A percentile compares a stretch with the other conserved stretches of the same genome.
phyloP scores from a whole-genome alignment of 2,113 vertebrate species.

The Urocitellus parryii region DNA sequence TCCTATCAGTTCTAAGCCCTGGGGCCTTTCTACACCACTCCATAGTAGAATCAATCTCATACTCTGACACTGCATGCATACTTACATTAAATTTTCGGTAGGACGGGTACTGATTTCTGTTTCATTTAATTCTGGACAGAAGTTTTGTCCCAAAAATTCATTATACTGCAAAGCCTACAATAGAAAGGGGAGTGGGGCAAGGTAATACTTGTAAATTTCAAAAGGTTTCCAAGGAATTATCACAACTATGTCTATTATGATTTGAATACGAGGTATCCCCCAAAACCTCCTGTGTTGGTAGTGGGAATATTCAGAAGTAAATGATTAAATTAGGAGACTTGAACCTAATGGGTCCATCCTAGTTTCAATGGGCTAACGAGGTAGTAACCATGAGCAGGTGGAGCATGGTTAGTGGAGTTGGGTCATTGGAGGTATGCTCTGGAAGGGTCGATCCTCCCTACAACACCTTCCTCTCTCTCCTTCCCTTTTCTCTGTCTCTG shows the following conservation, averaged over 20 bases:
- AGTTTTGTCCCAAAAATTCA: slow-evolving; percentile 88
- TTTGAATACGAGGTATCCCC: no score
- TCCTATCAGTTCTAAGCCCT: not conserved
- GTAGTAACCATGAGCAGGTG: no score
- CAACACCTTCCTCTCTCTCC: no score
- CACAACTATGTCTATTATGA: not conserved
- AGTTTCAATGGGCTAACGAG: no score
- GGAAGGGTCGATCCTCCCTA: no score
- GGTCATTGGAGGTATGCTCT: no score
- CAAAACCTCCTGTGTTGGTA: no score
- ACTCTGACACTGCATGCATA: not conserved
- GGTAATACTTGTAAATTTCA: not conserved
- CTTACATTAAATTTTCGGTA: slow-evolving; percentile 47
- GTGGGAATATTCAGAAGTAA: no score
- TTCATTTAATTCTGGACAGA: slow-evolving; percentile 79
- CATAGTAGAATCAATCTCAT: not conserved
- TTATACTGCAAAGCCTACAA: slow-evolving; percentile 91
- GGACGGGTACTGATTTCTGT: not conserved
- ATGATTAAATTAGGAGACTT: no score
- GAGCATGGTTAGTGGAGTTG: no score
- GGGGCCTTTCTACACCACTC: not conserved
- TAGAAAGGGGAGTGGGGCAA: not conserved
- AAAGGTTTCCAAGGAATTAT: not conserved
- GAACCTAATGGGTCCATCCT: no score
- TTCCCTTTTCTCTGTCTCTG: no score